Evolutionary conservation across 2,797 vertebrate genomes (phyloP).

Genomic region (Halcyon smyrnensis): DNA sequence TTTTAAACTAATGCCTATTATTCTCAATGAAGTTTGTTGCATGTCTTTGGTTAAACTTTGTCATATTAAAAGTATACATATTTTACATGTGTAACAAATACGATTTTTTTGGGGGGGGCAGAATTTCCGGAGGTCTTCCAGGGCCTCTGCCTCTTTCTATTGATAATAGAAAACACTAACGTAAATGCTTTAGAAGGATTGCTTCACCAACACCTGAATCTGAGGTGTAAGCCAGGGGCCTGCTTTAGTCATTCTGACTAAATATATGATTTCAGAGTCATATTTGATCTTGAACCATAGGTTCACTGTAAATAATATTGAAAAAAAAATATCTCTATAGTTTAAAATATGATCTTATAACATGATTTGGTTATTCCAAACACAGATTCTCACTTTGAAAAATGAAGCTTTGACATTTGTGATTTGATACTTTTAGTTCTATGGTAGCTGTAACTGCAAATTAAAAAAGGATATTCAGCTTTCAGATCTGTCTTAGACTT

Average conservation of each 20-base stretch:
- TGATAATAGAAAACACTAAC: neutral
- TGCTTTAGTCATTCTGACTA: neutral
- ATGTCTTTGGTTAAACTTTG: neutral
- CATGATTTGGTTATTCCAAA: neutral
- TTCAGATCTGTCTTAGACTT: neutral
- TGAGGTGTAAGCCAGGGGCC: neutral
- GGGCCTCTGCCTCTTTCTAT: neutral
- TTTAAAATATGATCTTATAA: neutral
- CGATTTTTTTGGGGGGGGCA: too few relatives aligned
- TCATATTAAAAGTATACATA: neutral
- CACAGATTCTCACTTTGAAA: neutral
- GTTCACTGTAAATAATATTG: neutral
- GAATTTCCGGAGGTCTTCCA: neutral
- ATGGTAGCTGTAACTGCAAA: neutral
- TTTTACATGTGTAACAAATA: neutral
- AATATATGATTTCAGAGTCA: neutral
- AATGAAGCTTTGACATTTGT: neutral
- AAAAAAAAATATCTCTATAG: neutral
- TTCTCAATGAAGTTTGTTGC: neutral
- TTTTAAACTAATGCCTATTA: neutral
- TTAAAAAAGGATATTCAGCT: slow-evolving; percentile 4
- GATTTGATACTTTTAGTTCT: slow-evolving; percentile 11
- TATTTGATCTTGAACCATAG: neutral
- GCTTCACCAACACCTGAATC: neutral
- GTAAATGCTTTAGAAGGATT: neutral